Percentiles rank a stretch among this genome's conserved stretches.
phyloP scores from a whole-genome alignment of 2,797 vertebrate species.

The Bradypodion pumilum region DNA sequence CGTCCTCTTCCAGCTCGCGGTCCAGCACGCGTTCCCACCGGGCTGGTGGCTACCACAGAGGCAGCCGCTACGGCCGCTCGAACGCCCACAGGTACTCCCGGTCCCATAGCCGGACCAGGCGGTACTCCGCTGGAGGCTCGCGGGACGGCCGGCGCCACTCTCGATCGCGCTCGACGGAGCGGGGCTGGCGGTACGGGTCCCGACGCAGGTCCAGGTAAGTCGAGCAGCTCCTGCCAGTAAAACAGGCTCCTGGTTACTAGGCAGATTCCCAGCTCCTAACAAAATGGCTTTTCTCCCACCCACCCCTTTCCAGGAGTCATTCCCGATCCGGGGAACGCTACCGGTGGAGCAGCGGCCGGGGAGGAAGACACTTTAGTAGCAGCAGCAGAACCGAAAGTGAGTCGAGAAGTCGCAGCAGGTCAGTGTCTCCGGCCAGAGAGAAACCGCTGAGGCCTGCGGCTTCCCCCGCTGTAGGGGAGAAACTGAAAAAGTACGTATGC shows the following conservation, averaged over 20 bases:
- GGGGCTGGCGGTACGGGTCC: constrained; percentile 77
- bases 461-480: constrained; percentile 83
- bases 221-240: not conserved
- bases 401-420: constrained; percentile 77
- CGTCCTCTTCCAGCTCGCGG: constrained; percentile 79
- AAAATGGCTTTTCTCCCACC: not conserved
- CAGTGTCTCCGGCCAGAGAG: constrained; percentile 80
- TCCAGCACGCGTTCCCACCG: constrained; percentile 81
- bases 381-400: constrained; percentile 80
- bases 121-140: constrained; percentile 69
- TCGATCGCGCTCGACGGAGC: constrained; percentile 78
- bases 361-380: constrained; percentile 81
- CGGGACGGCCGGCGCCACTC: constrained; percentile 75
- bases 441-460: constrained; percentile 75
- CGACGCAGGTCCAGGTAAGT: constrained; percentile 84
- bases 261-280: not conserved
- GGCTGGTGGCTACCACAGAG: constrained; percentile 74
- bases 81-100: constrained; percentile 71
- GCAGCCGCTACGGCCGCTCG: constrained; percentile 71
- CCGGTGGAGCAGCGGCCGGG: constrained; percentile 77
- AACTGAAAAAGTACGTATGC: constrained; percentile 90
- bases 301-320: constrained; percentile 75
- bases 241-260: not conserved
- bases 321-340: constrained; percentile 83
- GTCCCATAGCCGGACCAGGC: constrained; percentile 65